Percentiles rank a stretch among this genome's conserved stretches.
phyloP scores from a whole-genome alignment of 2,113 vertebrate species.

The Eulemur macaco region DNA sequence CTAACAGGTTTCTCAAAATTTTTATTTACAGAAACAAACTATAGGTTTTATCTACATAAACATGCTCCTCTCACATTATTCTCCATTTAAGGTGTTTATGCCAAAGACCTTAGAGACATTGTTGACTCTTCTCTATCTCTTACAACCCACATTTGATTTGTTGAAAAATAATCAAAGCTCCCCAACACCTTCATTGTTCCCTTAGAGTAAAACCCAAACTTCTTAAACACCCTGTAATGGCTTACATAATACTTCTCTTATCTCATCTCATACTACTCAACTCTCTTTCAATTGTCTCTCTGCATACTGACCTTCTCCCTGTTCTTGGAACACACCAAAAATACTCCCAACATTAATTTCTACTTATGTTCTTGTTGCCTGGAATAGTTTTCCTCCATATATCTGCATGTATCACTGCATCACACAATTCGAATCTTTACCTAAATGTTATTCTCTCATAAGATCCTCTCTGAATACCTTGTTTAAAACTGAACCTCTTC shows the following conservation, averaged over 20 bases:
- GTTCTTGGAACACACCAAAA: background rate
- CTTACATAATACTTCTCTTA: background rate
- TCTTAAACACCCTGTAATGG: too few species aligned
- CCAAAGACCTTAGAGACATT: background rate
- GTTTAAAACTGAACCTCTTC: background rate
- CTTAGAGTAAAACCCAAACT: background rate
- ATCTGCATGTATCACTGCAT: background rate
- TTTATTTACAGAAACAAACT: background rate
- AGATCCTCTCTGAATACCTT: background rate
- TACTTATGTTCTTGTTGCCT: background rate
- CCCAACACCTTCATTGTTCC: background rate
- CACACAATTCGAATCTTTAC: background rate
- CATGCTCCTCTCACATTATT: background rate
- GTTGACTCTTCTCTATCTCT: background rate
- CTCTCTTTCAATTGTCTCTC: background rate
- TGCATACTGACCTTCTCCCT: background rate
- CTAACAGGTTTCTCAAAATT: background rate
- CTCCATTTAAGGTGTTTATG: background rate
- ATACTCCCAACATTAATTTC: background rate
- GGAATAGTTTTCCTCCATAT: background rate
- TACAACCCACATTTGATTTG: background rate
- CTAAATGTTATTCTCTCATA: background rate
- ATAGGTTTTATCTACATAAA: background rate
- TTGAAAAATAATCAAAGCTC: background rate
- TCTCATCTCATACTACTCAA: background rate